A percentile compares a stretch with the other conserved stretches of the same genome.
These are phyloP conservation scores for Andrena bicolor DNA, from an alignment of 2,888 invertebrate species.

Conservation along the genomic window DNA sequence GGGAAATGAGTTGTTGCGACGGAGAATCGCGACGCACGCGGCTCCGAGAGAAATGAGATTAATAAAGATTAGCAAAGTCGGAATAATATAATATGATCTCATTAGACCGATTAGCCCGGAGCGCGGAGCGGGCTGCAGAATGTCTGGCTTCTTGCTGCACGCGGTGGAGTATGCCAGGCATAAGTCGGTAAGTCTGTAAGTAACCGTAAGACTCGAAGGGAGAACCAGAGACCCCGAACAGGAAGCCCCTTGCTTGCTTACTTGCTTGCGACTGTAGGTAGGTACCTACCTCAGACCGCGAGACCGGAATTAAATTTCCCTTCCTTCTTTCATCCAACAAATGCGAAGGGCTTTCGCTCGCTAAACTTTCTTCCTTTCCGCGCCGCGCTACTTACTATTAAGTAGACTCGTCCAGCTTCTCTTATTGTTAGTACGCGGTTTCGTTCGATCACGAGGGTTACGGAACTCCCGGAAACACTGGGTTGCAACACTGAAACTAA, in stretches of 20 bases:
- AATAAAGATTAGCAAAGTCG: slow-evolving; percentile 84
- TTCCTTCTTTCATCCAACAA: slow-evolving; percentile 38
- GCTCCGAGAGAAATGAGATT: slow-evolving; percentile 80
- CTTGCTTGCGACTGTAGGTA: slow-evolving; percentile 65
- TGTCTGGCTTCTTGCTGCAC: slow-evolving; percentile 82
- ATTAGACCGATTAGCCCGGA: slow-evolving; percentile 83
- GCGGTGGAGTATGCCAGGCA: slow-evolving; percentile 62
- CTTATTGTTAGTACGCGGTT: too few species aligned
- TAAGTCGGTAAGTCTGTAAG: slow-evolving; percentile 80
- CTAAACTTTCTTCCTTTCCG: background rate
- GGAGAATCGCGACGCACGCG: slow-evolving; percentile 46
- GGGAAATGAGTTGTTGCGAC: slow-evolving; percentile 20
- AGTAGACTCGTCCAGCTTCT: too few species aligned
- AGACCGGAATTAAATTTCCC: slow-evolving; percentile 78
- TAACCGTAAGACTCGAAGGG: slow-evolving; percentile 80
- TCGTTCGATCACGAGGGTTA: too few species aligned
- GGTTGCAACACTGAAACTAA: too few species aligned
- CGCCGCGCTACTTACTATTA: background rate
- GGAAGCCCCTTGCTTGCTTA: slow-evolving; percentile 80
- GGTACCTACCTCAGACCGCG: slow-evolving; percentile 75
- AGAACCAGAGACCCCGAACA: slow-evolving; percentile 69
- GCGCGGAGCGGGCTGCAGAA: slow-evolving; percentile 77
- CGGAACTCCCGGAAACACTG: too few species aligned
- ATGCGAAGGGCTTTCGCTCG: slow-evolving; percentile 4
- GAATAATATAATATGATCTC: slow-evolving; percentile 84